Evolutionary conservation across 2,888 invertebrate species (phyloP).

Genomic region (Machimus rusticus): DNA sequence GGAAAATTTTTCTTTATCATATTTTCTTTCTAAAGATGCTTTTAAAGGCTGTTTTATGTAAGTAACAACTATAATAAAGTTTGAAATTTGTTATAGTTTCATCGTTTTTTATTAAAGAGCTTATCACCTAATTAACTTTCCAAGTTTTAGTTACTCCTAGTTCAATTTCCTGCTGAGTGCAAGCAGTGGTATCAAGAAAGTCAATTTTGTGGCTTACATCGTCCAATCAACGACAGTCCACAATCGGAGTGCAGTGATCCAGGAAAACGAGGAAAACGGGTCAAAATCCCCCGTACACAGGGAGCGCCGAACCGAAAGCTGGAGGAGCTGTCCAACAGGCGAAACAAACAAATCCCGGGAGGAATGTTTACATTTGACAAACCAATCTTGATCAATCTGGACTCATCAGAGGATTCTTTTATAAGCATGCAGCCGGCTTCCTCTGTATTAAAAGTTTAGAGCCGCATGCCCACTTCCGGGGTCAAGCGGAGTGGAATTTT

Average conservation of each 20-base stretch:
- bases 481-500: neutral
- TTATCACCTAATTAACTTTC: neutral
- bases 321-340: neutral
- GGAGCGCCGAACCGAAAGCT: neutral
- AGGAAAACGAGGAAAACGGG: neutral
- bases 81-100: no score
- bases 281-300: neutral
- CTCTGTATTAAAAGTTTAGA: conserved; percentile 26
- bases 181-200: neutral
- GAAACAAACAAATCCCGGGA: neutral
- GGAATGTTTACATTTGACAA: neutral
- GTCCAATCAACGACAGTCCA: neutral
- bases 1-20: no score
- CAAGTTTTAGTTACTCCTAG: neutral
- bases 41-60: no score
- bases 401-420: neutral
- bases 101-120: no score
- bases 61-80: no score
- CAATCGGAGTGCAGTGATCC: neutral
- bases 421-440: neutral
- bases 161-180: neutral
- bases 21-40: no score
- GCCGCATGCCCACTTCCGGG: neutral
- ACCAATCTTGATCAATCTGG: neutral
- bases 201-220: neutral